A percentile compares a stretch with the other conserved stretches of the same genome.
Evolutionary conservation across 2,888 invertebrate species (phyloP).

Genomic region (Diplolepis rosae): DNA sequence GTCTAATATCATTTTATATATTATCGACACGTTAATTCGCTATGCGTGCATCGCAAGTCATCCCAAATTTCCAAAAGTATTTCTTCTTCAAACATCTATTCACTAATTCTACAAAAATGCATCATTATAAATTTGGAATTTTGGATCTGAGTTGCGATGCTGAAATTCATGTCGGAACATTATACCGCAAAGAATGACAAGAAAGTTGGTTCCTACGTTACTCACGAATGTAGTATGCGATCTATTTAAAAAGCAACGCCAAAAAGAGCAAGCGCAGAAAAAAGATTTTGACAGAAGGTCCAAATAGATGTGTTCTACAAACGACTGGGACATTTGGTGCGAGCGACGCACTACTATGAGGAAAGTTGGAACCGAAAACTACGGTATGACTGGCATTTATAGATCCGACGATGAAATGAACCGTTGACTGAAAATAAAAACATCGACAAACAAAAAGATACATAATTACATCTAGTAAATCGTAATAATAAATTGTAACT

Average conservation of each 20-base stretch:
- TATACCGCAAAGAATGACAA: constrained; percentile 22
- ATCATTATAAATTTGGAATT: constrained; percentile 28
- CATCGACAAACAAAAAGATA: constrained; percentile 19
- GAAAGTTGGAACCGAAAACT: constrained; percentile 23
- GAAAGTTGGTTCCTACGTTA: constrained; percentile 20
- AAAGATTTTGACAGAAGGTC: constrained; percentile 20
- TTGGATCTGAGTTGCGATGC: background rate
- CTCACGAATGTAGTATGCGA: constrained; percentile 26
- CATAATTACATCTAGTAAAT: background rate
- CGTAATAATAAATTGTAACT: background rate
- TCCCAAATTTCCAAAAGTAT: background rate
- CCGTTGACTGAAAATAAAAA: constrained; percentile 16
- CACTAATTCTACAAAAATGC: too few species aligned
- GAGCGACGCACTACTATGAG: constrained; percentile 26
- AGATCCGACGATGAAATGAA: constrained; percentile 12
- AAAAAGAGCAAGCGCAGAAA: constrained; percentile 22
- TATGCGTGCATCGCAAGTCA: constrained; percentile 3
- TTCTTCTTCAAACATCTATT: background rate
- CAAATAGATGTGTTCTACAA: constrained; percentile 25
- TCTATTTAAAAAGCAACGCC: constrained; percentile 26
- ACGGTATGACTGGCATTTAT: constrained; percentile 23
- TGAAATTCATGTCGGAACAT: constrained; percentile 18
- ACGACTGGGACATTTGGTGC: constrained; percentile 22
- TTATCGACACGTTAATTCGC: constrained; percentile 6
- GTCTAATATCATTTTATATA: constrained; percentile 39